A percentile compares a stretch with the other conserved stretches of the same genome.
These are phyloP conservation scores for Rhegmatorhina hoffmannsi DNA, from an alignment of 2,113 vertebrate species.

Conservation along the genomic window DNA sequence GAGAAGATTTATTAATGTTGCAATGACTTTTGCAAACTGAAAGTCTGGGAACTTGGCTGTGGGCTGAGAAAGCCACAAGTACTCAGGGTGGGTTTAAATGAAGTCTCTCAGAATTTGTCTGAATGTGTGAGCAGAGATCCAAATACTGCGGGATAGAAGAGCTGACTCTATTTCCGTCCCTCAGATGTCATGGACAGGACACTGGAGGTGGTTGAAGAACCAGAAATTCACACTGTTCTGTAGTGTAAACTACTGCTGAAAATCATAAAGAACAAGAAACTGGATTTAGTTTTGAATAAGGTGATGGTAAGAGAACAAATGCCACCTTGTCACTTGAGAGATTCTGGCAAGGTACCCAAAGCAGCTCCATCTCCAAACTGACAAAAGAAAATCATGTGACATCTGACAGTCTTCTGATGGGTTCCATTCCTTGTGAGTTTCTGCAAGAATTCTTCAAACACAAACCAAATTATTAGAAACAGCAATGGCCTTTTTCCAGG, in stretches of 20 bases:
- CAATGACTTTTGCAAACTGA: slow-evolving; percentile 37
- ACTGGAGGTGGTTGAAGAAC: neutral
- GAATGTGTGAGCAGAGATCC: slow-evolving; percentile 15
- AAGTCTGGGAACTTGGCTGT: slow-evolving; percentile 44
- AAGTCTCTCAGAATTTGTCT: slow-evolving; percentile 39
- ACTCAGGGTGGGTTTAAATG: slow-evolving; percentile 28
- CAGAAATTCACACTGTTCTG: neutral
- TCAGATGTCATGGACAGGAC: neutral
- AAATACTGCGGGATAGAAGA: slow-evolving; percentile 11
- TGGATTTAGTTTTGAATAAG: neutral
- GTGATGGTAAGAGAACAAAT: neutral
- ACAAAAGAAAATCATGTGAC: neutral
- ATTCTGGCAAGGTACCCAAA: neutral
- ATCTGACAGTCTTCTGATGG: neutral
- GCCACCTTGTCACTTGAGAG: neutral
- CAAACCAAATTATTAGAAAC: neutral
- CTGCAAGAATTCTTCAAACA: neutral
- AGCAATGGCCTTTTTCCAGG: neutral
- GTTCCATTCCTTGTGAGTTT: neutral
- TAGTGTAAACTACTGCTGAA: neutral
- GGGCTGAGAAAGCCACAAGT: slow-evolving; percentile 40
- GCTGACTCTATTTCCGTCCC: neutral
- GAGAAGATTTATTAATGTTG: slow-evolving; percentile 57
- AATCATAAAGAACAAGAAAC: neutral
- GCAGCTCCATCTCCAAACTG: neutral